Percentiles rank a stretch among this genome's conserved stretches.
These are phyloP conservation scores for Nothoprocta perdicaria DNA, from an alignment of 2,113 vertebrate genomes.

Conservation along the genomic window DNA sequence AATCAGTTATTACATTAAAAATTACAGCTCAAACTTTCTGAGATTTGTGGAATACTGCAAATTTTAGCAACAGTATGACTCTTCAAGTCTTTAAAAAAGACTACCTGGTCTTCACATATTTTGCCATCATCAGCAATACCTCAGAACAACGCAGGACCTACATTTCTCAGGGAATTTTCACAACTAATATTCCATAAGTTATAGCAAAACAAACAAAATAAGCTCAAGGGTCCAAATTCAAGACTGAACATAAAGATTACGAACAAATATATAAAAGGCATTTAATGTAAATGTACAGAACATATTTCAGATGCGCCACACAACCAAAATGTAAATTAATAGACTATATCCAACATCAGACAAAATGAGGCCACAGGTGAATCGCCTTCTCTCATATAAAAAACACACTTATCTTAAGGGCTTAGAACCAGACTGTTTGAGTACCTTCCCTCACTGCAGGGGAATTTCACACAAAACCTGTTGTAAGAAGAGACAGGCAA, in stretches of 20 bases:
- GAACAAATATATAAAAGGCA: no score
- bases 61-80: background rate
- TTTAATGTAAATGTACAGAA: background rate
- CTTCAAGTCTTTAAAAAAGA: background rate
- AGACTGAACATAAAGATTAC: background rate
- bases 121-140: background rate
- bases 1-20: background rate
- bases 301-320: background rate
- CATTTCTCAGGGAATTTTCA: background rate
- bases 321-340: background rate
- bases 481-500: background rate
- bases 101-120: background rate
- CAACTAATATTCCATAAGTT: background rate
- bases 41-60: background rate
- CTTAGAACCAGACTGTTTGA: background rate
- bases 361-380: background rate
- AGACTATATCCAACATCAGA: background rate
- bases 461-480: background rate
- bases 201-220: background rate
- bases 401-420: background rate
- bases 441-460: background rate
- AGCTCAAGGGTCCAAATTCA: background rate
- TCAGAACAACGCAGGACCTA: background rate
- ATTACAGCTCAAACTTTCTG: background rate
- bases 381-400: background rate